phyloP scores from a whole-genome alignment of 2,888 invertebrate genomes.

The Meandrusa payeni region DNA sequence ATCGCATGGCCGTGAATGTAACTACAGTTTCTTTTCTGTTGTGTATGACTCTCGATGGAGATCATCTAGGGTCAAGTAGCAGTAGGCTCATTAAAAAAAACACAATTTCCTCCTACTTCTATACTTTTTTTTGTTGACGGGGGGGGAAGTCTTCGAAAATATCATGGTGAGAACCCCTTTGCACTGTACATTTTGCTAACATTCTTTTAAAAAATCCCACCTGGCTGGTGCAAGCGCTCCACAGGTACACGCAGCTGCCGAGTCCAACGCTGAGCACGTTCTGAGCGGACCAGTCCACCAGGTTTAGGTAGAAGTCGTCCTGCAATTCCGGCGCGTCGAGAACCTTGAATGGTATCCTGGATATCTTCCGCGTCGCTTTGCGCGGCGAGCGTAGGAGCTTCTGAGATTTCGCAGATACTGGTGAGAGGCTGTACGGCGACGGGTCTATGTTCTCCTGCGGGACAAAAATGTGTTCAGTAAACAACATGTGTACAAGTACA shows the following conservation, averaged over 20 bases:
- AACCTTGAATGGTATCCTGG: constrained; percentile 98
- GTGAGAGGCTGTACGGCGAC: constrained; percentile 96
- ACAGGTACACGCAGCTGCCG: constrained; percentile 98
- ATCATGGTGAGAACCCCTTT: too few species aligned
- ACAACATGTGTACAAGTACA: not conserved
- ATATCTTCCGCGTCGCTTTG: constrained; percentile 98
- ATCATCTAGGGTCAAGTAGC: too few species aligned
- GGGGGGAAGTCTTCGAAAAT: too few species aligned
- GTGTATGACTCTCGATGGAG: too few species aligned
- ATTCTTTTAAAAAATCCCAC: too few species aligned
- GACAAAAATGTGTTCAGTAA: constrained; percentile 39
- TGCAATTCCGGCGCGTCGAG: constrained; percentile 97
- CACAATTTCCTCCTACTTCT: too few species aligned
- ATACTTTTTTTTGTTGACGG: too few species aligned
- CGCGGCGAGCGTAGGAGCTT: constrained; percentile 95
- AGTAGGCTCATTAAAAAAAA: too few species aligned
- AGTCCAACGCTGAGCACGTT: constrained; percentile 99
- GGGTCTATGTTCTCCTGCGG: constrained; percentile 89
- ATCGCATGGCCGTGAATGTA: too few species aligned
- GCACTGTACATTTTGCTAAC: too few species aligned
- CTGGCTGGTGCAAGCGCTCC: constrained; percentile 99
- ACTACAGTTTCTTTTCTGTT: too few species aligned
- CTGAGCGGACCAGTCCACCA: constrained; percentile 99
- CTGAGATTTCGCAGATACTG: constrained; percentile 97
- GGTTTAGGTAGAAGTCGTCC: constrained; percentile 99